Evolutionary conservation across 2,888 invertebrate genomes (phyloP), one percentile per base, ranked within the genome.

Genomic region (Crossocerus cetratus): DNA sequence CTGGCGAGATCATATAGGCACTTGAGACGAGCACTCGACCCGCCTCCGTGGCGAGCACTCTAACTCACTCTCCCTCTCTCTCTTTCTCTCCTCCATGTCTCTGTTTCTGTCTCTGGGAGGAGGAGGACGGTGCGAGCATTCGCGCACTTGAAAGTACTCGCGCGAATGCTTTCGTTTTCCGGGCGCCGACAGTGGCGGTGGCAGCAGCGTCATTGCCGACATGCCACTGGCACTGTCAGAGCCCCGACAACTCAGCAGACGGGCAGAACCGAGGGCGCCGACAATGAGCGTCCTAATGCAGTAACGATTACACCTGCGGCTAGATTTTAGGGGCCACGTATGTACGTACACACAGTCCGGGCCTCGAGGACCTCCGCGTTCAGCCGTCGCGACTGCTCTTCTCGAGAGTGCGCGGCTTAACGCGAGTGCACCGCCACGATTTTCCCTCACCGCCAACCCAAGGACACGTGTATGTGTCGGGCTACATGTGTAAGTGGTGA

Each of bases 11-110:
- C 69, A 45, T 58, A 74, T 57, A 57, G 76, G 69, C 61, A 67
- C 81, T 81, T 59, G 79, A 81, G 81, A 81, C 82, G 77, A 79
- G 49, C 64, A 66, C 81, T 81, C 73, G 73, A 81, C 60, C 74
- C 63, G 57, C 49, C 32, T 32, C 32, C 32, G 32, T 32, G 32
- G 74, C 69, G 44, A 69, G 69, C 63, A 64, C 72, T 71, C 74
- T 60, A 45, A 56, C 60, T 22, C 32, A 32, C 32, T 11, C 32
- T 32, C 8, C 11, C 32, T 32, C 32, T 32, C 32, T 32, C 32
- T 2, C 32, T 32, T 8, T 32, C 32, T n/a, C 32, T 32, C 11
- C 32, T 32, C 32, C 32, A 32, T 32, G 32, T 32, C 32, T 32
- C 32, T 32, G 32, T 32, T 32, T 32, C 32, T 32, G 32, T 32